phyloP scores from a whole-genome alignment of 2,113 vertebrate genomes.

The Rissa tridactyla region DNA sequence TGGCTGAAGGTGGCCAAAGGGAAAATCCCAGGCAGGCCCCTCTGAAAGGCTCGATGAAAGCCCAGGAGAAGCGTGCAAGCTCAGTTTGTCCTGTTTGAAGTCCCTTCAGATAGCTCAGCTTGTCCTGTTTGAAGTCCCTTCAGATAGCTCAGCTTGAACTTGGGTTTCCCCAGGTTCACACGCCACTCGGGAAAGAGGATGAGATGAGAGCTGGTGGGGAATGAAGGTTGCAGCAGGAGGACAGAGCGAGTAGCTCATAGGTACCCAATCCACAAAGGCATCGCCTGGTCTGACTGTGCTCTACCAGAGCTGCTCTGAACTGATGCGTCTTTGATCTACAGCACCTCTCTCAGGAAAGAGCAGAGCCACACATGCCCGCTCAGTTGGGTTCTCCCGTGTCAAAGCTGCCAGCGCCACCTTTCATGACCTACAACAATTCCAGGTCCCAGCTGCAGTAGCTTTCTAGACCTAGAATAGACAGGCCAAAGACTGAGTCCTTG shows the following conservation, averaged over 20 bases:
- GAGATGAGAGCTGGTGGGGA: background rate
- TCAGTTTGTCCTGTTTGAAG: fast-evolving
- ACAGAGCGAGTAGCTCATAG: fast-evolving
- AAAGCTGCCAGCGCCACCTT: background rate
- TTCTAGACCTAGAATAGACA: background rate
- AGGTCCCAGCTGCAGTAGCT: background rate
- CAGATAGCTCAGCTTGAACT: fast-evolving
- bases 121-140: fast-evolving
- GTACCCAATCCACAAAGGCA: fast-evolving
- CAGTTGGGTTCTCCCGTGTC: fast-evolving
- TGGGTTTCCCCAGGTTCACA: background rate
- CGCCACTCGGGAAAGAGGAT: background rate
- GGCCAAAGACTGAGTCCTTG: background rate
- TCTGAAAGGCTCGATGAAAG: fast-evolving
- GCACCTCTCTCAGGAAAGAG: background rate
- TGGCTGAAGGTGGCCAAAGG: background rate
- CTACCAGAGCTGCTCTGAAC: background rate
- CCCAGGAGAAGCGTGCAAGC: background rate
- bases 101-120: background rate
- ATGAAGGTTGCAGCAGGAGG: background rate
- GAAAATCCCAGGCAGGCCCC: background rate
- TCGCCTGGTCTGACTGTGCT: fast-evolving
- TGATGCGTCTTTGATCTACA: fast-evolving
- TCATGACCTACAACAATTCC: fast-evolving
- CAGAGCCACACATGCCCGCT: background rate